Base-by-base conservation (phyloP, 2,113 vertebrate species). In the Dromaius novaehollandiae region DNA sequence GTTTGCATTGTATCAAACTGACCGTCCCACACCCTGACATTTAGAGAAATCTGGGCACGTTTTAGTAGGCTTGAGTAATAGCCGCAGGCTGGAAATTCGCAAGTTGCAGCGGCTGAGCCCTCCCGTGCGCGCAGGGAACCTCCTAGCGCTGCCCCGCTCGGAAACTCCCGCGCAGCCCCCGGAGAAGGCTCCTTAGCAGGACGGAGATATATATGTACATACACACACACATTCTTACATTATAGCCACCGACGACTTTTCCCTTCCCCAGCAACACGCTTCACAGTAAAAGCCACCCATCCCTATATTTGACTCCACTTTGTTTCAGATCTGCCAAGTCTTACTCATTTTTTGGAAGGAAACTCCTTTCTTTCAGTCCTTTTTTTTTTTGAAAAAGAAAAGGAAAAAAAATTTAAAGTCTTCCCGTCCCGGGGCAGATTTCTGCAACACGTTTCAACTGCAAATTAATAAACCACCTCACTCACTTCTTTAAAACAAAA, bases 361-460 rank as follows among this genome's bases (percentile, higher is more conserved):
- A 93, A 90, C 80, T 93, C 71, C 53, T 77, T 81, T 60, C 28
- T 10, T 38, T 88, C 65, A 61, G 46, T 69, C 50, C 8, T 51
- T n/a, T 48, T 19, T 21, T 69, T n/a, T n/a, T n/a, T n/a, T n/a
- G n/a, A n/a, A n/a, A n/a, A n/a, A n/a, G n/a, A n/a, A n/a, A n/a
- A n/a, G n/a, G n/a, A n/a, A n/a, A n/a, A n/a, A n/a, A n/a, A n/a
- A n/a, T n/a, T n/a, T n/a, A n/a, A 32, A 13, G 51, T 60, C 18
- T 32, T 38, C 32, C 7, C n/a, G 25, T 42, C 30, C 80, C 32
- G 74, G 46, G 83, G 80, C 21, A 88, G 88, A 71, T 21, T 95
- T 96, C 92, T 93, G 92, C 96, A 96, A 94, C 24, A 83, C 77
- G 12, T 82, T 83, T 88, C 87, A 38, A 38, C 34, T 32, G 42